phyloP scores from a whole-genome alignment of 2,113 vertebrate genomes.

The Pleuronectes platessa region DNA sequence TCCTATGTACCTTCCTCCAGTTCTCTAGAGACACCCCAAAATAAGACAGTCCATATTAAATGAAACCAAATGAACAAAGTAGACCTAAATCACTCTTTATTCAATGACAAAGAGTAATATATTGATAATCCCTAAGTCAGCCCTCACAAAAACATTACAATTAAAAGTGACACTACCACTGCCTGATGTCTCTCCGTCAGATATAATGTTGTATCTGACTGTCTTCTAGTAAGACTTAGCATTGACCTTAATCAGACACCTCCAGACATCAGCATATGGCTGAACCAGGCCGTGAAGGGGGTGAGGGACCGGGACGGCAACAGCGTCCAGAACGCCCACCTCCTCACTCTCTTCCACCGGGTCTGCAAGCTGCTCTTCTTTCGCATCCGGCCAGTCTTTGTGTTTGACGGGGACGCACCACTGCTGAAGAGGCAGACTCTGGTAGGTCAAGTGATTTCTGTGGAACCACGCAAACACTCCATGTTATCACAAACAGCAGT shows the following conservation, averaged over 20 bases:
- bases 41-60: too few species aligned
- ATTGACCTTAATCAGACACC: constrained; percentile 64
- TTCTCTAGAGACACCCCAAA: too few species aligned
- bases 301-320: constrained; percentile 89
- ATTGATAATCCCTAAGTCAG: too few species aligned
- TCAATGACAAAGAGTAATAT: too few species aligned
- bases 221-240: not conserved
- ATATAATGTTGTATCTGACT: not conserved
- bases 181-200: not conserved
- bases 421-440: constrained; percentile 95
- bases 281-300: constrained; percentile 97
- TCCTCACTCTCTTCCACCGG: constrained; percentile 94
- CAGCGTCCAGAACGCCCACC: constrained; percentile 90
- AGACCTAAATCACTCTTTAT: too few species aligned
- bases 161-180: not conserved
- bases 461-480: not conserved
- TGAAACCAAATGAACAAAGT: too few species aligned
- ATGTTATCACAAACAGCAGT: not conserved
- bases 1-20: too few species aligned
- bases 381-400: constrained; percentile 93
- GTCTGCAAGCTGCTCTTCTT: constrained; percentile 97
- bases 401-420: constrained; percentile 96
- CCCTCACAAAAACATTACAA: not conserved
- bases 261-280: constrained; percentile 98
- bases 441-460: constrained; percentile 76